Evolutionary conservation across 2,113 vertebrate genomes (phyloP), one percentile per base, ranked within the genome.

Genomic region (Scomber japonicus): DNA sequence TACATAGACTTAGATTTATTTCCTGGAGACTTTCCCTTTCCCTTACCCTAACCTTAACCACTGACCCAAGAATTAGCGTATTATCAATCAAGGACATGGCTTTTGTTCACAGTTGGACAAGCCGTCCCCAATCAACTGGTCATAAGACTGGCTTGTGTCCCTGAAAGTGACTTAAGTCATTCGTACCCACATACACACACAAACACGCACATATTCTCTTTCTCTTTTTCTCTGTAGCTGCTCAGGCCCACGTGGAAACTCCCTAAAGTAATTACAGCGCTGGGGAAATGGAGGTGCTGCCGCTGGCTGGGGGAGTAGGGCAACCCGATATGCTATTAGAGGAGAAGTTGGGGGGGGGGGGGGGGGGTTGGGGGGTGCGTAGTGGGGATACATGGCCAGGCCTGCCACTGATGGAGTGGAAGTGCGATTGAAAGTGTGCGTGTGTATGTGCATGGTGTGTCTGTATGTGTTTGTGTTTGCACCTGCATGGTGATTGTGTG

Each of bases 241-340:
- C 27, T 67, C 4, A 3, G 60, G 75, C 85, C 87, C 79, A 91
- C 86, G 76, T 71, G 57, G 90, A 89, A 90, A 84, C 89, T 94
- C 92, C 92, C 93, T 94, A 93, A 95, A 94, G 94, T 92, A 95
- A 95, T 95, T 94, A 95, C 89, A 90, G 86, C 80, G 54, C 86
- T 81, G 88, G 88, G 90, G 89, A 92, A 92, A 92, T 90, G 89
- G 90, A 93, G 88, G 91, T 89, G 88, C 88, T 75, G 83, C 86
- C 13, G 68, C 82, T 86, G 81, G 82, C 87, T n/a, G 75, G 87
- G 86, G 86, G 86, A 88, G 92, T 85, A 74, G 82, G 83, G 91
- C 79, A 94, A 95, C 94, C 92, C 80, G 94, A 95, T 95, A 95
- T 91, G 90, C 92, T 92, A 94, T 95, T 95, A 95, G 89, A 89